Base-by-base conservation (phyloP, 2,797 vertebrate genomes). In the Typhlichthys subterraneus region DNA sequence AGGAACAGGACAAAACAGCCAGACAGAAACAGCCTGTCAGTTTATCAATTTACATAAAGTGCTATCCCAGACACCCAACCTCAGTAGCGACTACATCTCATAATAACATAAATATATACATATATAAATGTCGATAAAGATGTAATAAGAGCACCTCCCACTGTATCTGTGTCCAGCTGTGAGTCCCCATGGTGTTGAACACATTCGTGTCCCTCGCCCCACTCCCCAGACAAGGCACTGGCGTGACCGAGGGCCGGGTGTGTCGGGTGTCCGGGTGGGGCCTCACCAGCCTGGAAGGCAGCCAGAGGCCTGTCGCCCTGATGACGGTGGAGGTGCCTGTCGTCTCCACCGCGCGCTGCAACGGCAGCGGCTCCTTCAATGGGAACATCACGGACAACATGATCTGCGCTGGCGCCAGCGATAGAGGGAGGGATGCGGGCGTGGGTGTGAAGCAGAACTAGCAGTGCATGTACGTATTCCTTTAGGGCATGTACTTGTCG, bases 251-350 rank as follows among this genome's bases (percentile, higher is more conserved):
- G 10, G 93, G 91, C 10, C 77, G 77, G 3, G 31, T 89, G 76
- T 94, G 93, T 73, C 87, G 72, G 72, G 92, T 94, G 61, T 94
- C 92, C 0, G 93, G 93, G 12, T 95, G 93, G 94, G 92, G 93
- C 52, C 88, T 83, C 79, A 89, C 84, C 58, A 80, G 70, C 48
- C 65, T 80, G 49, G 67, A 38, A 2, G 82, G 79, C 31, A 76
- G 84, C 10, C 83, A 81, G 64, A 73, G 73, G 2, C 82, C 85
- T 23, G 73, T 73, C 67, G 86, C 79, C 0, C 87, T 94, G 59
- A 86, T 77, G 57, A 91, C 88, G 0, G 91, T 93, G 38, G 80
- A 72, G 5, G 85, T 94, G 17, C 93, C 93, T 58, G 87, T 94
- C 63, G 79, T 94, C 45, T 90, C 93, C 10, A 50, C 72, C 0